Evolutionary conservation across 1,140 invertebrate species (phyloP), one percentile per base, ranked within the genome.

Genomic region (Uloborus diversus): DNA sequence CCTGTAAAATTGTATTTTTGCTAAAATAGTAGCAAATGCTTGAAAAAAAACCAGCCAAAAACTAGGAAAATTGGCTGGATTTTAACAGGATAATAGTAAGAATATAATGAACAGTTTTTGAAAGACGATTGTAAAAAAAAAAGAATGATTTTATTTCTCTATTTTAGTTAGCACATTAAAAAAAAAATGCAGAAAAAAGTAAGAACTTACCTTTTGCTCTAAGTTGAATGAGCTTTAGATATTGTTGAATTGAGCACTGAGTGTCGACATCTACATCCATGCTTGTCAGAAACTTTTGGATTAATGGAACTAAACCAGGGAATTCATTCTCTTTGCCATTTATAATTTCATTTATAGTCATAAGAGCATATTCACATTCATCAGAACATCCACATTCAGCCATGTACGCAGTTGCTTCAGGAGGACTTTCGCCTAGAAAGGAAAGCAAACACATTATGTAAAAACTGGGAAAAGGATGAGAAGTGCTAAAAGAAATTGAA

Each of bases 201-300:
- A 56, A 64, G 17, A 94, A 89, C 84, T 94, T 92, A 81, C 96
- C 96, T 81, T 93, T 92, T 9, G 97, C 96, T 83, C 96, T 89
- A 81, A 91, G 90, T 85, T 95, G 92, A 85, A 99, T 99, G 51
- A 99, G 91, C 85, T 94, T 95, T 62, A 99, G 90, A 88, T 99
- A 99, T 87, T 98, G 94, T 86, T 95, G 93, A 83, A 99, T 94
- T 4, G 96, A 97, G 88, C 97, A 99, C 85, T 96, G 94, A 28
- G 95, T 97, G 86, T 98, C 96, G 5, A 96, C 94, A 88, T 99
- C 97, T 56, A 98, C 93, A 86, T 99, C 96, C 91, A 98, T 95
- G 59, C 92, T 93, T 70, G 92, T 92, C 81, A 99, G 88, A 87
- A 98, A 99, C 82, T 94, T 94, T 84, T 96, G 93, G 42, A 99